Percentiles rank a stretch among this genome's conserved stretches.
Conservation (phyloP, 2,113 vertebrate genomes). For the Mus pahari region DNA sequence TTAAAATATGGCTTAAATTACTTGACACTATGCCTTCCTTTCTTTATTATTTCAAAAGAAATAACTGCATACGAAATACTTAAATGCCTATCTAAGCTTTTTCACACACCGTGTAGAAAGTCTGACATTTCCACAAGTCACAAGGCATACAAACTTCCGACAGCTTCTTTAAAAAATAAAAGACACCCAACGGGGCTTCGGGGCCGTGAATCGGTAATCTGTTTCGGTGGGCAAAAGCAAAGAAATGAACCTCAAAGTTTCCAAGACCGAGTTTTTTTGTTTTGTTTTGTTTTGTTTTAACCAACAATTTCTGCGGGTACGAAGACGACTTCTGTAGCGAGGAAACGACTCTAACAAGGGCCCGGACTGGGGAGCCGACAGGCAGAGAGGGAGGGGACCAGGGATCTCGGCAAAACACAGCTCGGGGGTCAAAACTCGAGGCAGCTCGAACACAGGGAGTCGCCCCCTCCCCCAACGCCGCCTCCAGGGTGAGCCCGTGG, state of each 20-base stretch:
- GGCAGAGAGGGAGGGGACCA: not conserved
- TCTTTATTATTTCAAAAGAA: not conserved
- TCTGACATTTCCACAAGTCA: not conserved
- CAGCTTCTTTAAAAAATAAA: not conserved
- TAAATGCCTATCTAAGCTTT: not conserved
- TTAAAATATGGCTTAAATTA: not conserved
- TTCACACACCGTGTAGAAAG: not conserved
- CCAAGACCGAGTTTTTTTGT: not conserved
- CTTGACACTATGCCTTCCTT: not conserved
- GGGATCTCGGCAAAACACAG: not conserved
- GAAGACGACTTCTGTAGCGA: not conserved
- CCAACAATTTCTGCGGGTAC: not conserved
- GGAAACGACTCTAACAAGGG: not conserved
- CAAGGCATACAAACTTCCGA: constrained; percentile 37
- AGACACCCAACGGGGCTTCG: not conserved
- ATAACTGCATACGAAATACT: not conserved
- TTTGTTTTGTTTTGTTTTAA: not conserved
- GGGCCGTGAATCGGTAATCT: not conserved
- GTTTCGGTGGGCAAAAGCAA: not conserved
- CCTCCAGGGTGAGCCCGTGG: constrained; percentile 10
- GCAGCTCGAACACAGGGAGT: not conserved
- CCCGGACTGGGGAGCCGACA: not conserved
- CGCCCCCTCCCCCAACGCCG: constrained; percentile 49
- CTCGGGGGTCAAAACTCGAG: not conserved
- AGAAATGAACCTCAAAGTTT: constrained; percentile 59